Evolutionary conservation across 2,888 invertebrate genomes (phyloP).

Genomic region (Venusia cambrica): DNA sequence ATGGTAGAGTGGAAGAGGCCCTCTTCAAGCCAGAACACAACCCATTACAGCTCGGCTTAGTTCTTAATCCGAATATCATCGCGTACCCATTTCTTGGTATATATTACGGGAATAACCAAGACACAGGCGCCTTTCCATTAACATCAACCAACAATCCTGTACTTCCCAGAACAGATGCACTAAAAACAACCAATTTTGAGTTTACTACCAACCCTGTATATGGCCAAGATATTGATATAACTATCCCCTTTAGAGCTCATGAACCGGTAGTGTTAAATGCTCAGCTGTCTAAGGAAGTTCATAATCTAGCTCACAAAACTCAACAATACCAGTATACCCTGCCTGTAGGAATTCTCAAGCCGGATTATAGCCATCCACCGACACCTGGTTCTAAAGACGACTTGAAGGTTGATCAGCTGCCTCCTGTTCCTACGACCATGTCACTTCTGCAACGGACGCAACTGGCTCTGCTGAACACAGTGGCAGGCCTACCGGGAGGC

Average conservation of each 20-base stretch:
- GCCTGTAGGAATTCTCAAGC: background rate
- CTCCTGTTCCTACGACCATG: slow-evolving; percentile 9
- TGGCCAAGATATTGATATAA: too few species aligned
- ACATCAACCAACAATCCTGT: slow-evolving; percentile 6
- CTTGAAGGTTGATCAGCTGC: background rate
- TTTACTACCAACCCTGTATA: slow-evolving; percentile 1
- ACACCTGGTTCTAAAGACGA: background rate
- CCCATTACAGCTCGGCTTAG: slow-evolving; percentile 1
- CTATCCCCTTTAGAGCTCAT: too few species aligned
- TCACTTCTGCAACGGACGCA: slow-evolving; percentile 1
- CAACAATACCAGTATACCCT: background rate
- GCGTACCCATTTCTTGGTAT: slow-evolving; percentile 1
- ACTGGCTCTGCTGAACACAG: slow-evolving; percentile 12
- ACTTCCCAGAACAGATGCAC: background rate
- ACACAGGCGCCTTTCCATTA: background rate
- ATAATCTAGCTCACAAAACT: background rate
- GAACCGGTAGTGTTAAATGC: too few species aligned
- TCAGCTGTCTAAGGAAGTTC: background rate
- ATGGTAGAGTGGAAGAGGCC: background rate
- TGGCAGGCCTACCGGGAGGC: slow-evolving; percentile 14
- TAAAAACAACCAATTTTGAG: background rate
- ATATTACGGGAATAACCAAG: slow-evolving; percentile 1
- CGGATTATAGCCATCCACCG: background rate
- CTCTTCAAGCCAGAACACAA: background rate
- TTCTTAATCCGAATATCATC: background rate